These are phyloP conservation scores for Pteronotus mesoamericanus DNA, from an alignment of 2,797 vertebrate genomes.

Conservation along the genomic window DNA sequence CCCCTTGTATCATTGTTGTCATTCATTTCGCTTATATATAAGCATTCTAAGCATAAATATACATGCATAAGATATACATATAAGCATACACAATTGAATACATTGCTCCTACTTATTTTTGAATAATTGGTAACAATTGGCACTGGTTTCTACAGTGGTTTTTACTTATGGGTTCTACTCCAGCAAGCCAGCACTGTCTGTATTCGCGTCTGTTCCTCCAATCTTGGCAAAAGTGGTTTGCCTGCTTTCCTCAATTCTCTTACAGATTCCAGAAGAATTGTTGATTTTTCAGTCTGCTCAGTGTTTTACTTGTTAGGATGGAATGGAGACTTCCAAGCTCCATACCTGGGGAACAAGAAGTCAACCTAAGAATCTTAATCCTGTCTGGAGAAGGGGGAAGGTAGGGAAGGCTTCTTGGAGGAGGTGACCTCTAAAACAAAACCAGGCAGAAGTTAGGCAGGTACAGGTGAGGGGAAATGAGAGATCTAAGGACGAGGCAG, in stretches of 20 bases:
- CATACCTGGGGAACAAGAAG: neutral
- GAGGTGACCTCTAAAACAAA: neutral
- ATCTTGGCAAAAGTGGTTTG: neutral
- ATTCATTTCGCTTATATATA: neutral
- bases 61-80: neutral
- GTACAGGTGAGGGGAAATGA: neutral
- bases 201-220: neutral
- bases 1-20: neutral
- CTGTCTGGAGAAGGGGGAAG: neutral
- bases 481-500: neutral
- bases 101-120: neutral
- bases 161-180: neutral
- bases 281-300: neutral
- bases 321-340: neutral
- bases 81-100: neutral
- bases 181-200: neutral
- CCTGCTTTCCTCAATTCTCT: neutral
- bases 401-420: neutral
- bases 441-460: neutral
- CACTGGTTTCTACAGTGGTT: neutral
- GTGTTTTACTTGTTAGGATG: neutral
- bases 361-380: neutral
- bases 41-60: neutral
- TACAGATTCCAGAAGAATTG: neutral
- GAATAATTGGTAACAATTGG: neutral